Percentiles rank a stretch among this genome's conserved stretches.
Conservation (phyloP, 2,888 invertebrate species). For the Coecobrya sp. region DNA sequence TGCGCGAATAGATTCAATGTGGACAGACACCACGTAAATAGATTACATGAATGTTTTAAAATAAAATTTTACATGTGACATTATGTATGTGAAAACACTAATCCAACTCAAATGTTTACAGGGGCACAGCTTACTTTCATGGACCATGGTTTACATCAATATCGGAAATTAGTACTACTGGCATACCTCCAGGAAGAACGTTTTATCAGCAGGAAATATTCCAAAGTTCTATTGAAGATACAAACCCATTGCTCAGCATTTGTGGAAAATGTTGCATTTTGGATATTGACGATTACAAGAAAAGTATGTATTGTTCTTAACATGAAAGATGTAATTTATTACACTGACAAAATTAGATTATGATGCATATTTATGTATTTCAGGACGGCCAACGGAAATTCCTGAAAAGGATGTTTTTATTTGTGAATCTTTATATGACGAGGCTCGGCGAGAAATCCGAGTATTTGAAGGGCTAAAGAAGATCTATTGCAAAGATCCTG, state of each 20-base stretch:
- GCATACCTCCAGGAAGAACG: conserved; percentile 91
- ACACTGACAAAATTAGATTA: no score
- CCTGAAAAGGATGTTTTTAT: conserved; percentile 97
- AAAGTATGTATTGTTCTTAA: conserved; percentile 90
- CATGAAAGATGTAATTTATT: no score
- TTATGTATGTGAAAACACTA: not conserved
- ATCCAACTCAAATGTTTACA: conserved; percentile 88
- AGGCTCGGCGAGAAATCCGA: conserved; percentile 93
- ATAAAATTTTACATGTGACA: not conserved
- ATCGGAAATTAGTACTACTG: conserved; percentile 92
- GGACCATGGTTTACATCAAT: conserved; percentile 98
- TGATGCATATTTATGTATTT: conserved; percentile 68
- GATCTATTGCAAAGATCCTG: conserved; percentile 92
- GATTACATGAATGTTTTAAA: not conserved
- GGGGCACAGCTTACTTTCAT: conserved; percentile 96
- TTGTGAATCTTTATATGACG: conserved; percentile 97
- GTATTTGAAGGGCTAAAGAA: conserved; percentile 93
- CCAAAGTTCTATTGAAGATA: conserved; percentile 96
- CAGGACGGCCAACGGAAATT: conserved; percentile 97
- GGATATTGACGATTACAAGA: conserved; percentile 96
- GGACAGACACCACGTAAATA: conserved; percentile 95
- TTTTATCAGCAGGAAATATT: conserved; percentile 98
- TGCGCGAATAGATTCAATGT: conserved; percentile 97
- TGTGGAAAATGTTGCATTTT: conserved; percentile 97
- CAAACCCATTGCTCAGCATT: conserved; percentile 96